These are phyloP conservation scores for Otolemur garnettii DNA, from an alignment of 2,113 vertebrate genomes.

Conservation along the genomic window DNA sequence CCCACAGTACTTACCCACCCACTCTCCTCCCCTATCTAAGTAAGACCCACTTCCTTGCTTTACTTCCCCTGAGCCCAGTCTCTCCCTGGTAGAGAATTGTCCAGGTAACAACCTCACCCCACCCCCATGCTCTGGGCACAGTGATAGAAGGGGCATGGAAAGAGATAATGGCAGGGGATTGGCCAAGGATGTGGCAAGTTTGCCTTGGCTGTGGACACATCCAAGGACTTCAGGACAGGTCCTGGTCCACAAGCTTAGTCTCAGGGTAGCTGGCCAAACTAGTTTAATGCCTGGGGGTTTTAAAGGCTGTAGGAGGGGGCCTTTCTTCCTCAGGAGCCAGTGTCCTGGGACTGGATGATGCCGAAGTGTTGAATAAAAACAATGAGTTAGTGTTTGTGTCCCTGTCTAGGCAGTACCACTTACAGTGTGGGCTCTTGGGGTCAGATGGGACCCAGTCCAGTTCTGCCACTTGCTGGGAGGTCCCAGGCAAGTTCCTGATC, in stretches of 20 bases:
- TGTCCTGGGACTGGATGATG: background rate
- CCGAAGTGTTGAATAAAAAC: background rate
- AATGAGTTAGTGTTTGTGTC: background rate
- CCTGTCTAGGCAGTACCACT: background rate
- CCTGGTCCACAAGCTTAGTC: background rate
- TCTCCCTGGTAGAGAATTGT: background rate
- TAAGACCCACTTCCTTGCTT: conserved; percentile 65
- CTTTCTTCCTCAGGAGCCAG: background rate
- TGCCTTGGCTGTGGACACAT: background rate
- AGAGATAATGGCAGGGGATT: background rate
- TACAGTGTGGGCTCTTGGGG: background rate
- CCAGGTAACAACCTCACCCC: background rate
- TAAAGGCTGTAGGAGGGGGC: background rate
- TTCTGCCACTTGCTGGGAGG: background rate
- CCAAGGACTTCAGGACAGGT: no score
- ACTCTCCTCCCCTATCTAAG: background rate
- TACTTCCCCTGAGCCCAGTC: background rate
- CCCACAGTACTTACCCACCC: background rate
- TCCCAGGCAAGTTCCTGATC: background rate
- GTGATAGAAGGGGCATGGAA: background rate
- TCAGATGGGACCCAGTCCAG: background rate
- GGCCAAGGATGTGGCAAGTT: background rate
- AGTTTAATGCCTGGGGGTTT: background rate
- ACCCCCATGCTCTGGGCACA: background rate
- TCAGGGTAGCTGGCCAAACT: background rate